Evolutionary conservation across 2,113 vertebrate genomes (phyloP).

Genomic region (Suricata suricatta): DNA sequence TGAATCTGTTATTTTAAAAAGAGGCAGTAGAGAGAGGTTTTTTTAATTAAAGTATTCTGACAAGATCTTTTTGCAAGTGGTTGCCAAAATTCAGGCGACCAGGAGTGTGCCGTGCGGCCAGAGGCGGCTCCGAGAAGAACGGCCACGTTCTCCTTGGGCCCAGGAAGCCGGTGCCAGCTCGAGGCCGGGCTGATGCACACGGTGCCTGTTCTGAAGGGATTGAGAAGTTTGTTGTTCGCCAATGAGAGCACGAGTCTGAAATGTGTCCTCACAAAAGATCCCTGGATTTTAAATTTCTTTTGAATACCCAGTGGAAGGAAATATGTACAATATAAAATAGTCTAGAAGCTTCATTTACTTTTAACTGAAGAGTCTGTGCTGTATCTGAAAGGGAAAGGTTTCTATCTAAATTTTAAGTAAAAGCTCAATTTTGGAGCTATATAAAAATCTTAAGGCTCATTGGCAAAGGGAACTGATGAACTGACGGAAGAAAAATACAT

Average conservation of each 20-base stretch:
- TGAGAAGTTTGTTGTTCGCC: not conserved
- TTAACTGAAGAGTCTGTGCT: conserved; percentile 40
- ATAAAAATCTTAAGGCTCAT: conserved; percentile 78
- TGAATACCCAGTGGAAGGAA: conserved; percentile 51
- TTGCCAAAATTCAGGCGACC: conserved; percentile 55
- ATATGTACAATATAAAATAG: conserved; percentile 66
- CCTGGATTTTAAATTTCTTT: conserved; percentile 62
- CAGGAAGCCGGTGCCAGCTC: not conserved
- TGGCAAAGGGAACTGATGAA: conserved; percentile 74
- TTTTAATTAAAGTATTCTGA: conserved; percentile 13
- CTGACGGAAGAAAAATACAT: conserved; percentile 56
- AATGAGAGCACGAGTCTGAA: conserved; percentile 32
- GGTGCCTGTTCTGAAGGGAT: not conserved
- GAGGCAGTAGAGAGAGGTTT: not conserved
- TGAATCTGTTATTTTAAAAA: conserved; percentile 52
- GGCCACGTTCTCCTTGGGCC: not conserved
- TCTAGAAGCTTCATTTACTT: conserved; percentile 40
- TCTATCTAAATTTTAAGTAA: conserved; percentile 60
- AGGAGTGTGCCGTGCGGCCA: not conserved
- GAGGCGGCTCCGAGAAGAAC: conserved; percentile 20
- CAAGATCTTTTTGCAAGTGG: conserved; percentile 40
- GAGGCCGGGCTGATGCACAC: not conserved
- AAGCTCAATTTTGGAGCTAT: conserved; percentile 55
- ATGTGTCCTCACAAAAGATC: conserved; percentile 54
- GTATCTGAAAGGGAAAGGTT: conserved; percentile 50